phyloP scores from a whole-genome alignment of 2,888 invertebrate species.

The Charanyca ferruginea region DNA sequence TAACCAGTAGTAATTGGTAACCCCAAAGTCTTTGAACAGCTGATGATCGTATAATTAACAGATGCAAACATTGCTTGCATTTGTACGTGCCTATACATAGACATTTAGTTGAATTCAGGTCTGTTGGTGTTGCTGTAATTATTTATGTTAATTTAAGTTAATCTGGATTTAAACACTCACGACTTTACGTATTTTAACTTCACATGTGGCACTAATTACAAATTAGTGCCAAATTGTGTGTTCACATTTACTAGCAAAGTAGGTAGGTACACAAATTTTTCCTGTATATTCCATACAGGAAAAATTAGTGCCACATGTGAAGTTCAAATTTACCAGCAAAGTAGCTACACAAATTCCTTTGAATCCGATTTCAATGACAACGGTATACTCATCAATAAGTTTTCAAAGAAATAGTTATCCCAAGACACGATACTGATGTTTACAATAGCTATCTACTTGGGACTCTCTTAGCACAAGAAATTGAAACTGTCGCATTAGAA shows the following conservation, averaged over 20 bases:
- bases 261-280: too few species aligned
- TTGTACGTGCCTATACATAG: constrained; percentile 16
- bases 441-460: constrained; percentile 14
- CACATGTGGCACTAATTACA: too few species aligned
- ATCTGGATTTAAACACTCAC: constrained; percentile 5
- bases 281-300: too few species aligned
- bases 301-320: too few species aligned
- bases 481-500: constrained; percentile 32
- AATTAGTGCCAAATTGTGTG: too few species aligned
- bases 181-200: too few species aligned
- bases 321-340: background rate
- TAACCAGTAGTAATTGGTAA: background rate
- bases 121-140: background rate
- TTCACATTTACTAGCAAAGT: background rate
- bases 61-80: constrained; percentile 7
- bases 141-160: background rate
- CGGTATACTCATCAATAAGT: constrained; percentile 1
- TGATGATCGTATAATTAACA: constrained; percentile 14
- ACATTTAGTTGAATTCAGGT: background rate
- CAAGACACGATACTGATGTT: constrained; percentile 16
- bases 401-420: constrained; percentile 10
- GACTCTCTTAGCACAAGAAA: constrained; percentile 28
- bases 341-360: background rate
- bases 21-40: constrained; percentile 2
- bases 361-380: background rate